Evolutionary conservation across 2,113 vertebrate species (phyloP).

Genomic region (Stercorarius parasiticus): DNA sequence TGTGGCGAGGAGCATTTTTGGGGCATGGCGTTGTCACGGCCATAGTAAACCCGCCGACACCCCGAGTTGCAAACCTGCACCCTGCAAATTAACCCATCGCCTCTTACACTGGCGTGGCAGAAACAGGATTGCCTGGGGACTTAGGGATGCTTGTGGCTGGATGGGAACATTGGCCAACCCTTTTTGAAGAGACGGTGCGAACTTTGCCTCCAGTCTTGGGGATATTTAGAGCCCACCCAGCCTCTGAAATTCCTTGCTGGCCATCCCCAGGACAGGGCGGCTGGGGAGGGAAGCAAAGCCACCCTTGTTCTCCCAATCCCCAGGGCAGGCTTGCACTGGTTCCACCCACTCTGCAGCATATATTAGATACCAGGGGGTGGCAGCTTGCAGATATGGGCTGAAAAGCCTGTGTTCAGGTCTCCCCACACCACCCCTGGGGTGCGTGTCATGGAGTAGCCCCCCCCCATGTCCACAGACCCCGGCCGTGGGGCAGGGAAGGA

Average conservation of each 20-base stretch:
- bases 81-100: background rate
- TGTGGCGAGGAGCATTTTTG: background rate
- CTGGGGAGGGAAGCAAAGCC: background rate
- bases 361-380: background rate
- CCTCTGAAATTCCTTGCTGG: background rate
- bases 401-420: background rate
- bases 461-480: background rate
- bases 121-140: background rate
- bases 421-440: background rate
- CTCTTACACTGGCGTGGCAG: background rate
- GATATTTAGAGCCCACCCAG: background rate
- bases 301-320: fast-evolving
- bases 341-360: background rate
- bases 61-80: background rate
- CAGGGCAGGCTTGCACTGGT: background rate
- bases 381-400: background rate
- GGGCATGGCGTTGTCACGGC: background rate
- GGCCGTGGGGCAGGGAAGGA: background rate
- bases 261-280: background rate
- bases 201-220: background rate
- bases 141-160: background rate
- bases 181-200: background rate
- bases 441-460: background rate
- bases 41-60: background rate
- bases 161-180: background rate